Percentiles rank a stretch among this genome's conserved stretches.
Conservation (phyloP, 2,113 vertebrate species). For the Pelusios castaneus region DNA sequence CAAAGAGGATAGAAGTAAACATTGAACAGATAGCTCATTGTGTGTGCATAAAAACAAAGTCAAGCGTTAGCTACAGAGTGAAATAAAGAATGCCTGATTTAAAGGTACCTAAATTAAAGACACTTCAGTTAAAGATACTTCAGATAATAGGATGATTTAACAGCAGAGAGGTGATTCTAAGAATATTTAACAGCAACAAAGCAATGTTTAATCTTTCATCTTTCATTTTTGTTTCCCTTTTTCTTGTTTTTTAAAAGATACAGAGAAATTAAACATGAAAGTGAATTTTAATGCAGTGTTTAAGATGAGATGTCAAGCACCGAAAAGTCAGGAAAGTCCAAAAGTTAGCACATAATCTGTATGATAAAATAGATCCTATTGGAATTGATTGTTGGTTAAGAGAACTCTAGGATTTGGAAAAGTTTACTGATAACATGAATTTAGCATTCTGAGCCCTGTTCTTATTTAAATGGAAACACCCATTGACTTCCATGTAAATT, state of each 20-base stretch:
- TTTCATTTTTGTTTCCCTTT: not conserved
- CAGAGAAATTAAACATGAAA: not conserved
- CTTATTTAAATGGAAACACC: no score
- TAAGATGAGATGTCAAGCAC: not conserved
- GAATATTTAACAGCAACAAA: not conserved
- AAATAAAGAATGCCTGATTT: not conserved
- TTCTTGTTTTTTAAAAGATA: not conserved
- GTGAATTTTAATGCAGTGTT: not conserved
- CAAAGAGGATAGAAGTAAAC: not conserved
- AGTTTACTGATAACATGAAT: no score
- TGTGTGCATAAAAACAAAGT: not conserved
- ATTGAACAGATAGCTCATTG: not conserved
- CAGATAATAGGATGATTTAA: not conserved
- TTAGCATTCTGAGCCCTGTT: no score
- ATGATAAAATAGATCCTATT: not conserved
- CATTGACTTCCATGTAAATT: no score
- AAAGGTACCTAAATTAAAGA: not conserved
- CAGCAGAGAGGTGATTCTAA: not conserved
- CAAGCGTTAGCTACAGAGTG: not conserved
- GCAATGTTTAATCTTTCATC: not conserved
- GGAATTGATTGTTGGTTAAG: no score
- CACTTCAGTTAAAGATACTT: not conserved
- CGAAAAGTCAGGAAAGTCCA: no score
- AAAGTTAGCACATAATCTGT: not conserved
- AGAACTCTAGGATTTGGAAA: no score